These are phyloP conservation scores for Cyphomyrmex costatus DNA, from an alignment of 1,140 invertebrate species.

Conservation along the genomic window DNA sequence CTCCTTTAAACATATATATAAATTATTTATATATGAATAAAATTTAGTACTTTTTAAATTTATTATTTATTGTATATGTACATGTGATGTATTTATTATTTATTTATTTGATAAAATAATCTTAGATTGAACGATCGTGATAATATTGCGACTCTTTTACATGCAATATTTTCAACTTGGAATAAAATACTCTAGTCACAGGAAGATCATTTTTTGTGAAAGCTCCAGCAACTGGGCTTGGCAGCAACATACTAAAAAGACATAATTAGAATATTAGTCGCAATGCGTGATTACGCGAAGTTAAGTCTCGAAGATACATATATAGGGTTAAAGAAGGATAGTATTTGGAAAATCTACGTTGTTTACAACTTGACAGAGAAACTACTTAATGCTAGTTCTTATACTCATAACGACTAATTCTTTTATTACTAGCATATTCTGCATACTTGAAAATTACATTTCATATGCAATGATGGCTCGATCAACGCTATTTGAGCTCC, in stretches of 20 bases:
- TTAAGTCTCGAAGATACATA: conserved; percentile 77
- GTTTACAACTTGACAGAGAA: conserved; percentile 75
- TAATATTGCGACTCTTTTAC: conserved; percentile 54
- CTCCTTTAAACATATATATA: conserved; percentile 14
- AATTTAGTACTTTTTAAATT: conserved; percentile 9
- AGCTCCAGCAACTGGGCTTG: conserved; percentile 37
- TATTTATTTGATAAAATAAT: conserved; percentile 48
- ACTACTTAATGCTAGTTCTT: conserved; percentile 76
- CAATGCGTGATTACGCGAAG: conserved; percentile 62
- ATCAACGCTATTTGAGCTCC: neutral
- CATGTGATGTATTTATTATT: conserved; percentile 58
- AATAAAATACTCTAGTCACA: conserved; percentile 70
- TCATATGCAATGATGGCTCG: conserved; percentile 3
- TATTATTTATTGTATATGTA: conserved; percentile 32
- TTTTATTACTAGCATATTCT: too few relatives aligned
- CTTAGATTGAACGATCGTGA: conserved; percentile 18
- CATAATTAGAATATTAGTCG: conserved; percentile 75
- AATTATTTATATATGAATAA: conserved; percentile 12
- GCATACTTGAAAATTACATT: neutral
- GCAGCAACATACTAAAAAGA: conserved; percentile 76
- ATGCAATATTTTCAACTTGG: conserved; percentile 72
- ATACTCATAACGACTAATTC: conserved; percentile 72
- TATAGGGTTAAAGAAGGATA: conserved; percentile 77
- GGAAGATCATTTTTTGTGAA: conserved; percentile 51
- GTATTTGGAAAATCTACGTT: conserved; percentile 78